These are phyloP conservation scores for Dreissena polymorpha DNA, from an alignment of 1,140 invertebrate species.

Conservation along the genomic window DNA sequence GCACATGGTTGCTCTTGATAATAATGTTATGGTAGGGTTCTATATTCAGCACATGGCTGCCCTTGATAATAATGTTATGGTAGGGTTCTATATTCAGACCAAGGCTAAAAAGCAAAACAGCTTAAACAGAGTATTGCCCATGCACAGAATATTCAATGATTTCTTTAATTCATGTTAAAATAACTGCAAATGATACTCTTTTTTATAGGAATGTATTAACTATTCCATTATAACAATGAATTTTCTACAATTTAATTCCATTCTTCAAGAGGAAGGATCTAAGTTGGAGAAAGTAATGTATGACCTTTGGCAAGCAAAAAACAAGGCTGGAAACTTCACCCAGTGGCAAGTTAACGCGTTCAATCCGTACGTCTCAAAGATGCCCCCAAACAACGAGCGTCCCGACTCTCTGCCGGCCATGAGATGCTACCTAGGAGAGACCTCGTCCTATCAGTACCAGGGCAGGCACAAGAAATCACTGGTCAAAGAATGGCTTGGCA, in stretches of 20 bases:
- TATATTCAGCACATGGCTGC: too few relatives aligned
- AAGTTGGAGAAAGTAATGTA: constrained; percentile 27
- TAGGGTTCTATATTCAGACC: too few relatives aligned
- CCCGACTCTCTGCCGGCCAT: constrained; percentile 32
- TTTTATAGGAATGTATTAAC: not conserved
- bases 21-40: too few relatives aligned
- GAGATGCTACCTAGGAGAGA: constrained; percentile 54
- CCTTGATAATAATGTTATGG: too few relatives aligned
- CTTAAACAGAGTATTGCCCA: not conserved
- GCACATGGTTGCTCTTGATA: too few relatives aligned
- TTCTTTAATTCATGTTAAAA: not conserved
- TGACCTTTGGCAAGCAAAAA: constrained; percentile 26
- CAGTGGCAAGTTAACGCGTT: constrained; percentile 38
- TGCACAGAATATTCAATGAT: not conserved
- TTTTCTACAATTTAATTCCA: not conserved
- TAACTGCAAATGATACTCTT: not conserved
- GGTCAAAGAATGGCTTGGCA: constrained; percentile 26
- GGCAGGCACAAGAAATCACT: constrained; percentile 35
- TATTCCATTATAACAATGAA: not conserved
- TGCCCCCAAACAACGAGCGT: constrained; percentile 37
- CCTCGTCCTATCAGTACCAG: constrained; percentile 39
- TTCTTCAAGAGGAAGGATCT: not conserved
- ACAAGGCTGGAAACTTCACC: constrained; percentile 37
- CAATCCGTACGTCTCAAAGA: constrained; percentile 2
- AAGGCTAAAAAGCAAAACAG: too few relatives aligned